phyloP scores from a whole-genome alignment of 1,140 invertebrate genomes.

The Tribolium castaneum region DNA sequence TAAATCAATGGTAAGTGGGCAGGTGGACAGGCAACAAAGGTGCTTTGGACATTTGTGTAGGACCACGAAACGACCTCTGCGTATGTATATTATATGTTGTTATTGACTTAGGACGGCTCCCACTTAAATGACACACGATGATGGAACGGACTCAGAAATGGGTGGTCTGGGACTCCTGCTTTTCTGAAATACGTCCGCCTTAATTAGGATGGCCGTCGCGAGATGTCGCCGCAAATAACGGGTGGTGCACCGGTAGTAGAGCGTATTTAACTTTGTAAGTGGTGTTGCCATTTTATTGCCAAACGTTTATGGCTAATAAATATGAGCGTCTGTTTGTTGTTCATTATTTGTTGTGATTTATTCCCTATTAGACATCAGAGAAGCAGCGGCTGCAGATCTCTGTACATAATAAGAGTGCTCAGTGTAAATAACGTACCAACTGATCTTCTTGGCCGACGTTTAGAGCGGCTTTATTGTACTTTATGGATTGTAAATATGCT shows the following conservation, averaged over 20 bases:
- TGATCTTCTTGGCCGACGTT: slow-evolving; percentile 49
- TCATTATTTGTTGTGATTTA: slow-evolving; percentile 55
- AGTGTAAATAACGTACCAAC: slow-evolving; percentile 52
- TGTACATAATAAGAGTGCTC: slow-evolving; percentile 35
- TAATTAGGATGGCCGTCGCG: background rate
- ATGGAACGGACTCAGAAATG: slow-evolving; percentile 20
- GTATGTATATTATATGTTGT: slow-evolving; percentile 36
- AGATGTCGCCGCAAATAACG: slow-evolving; percentile 2
- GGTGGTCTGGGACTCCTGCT: slow-evolving; percentile 15
- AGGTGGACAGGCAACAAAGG: slow-evolving; percentile 56
- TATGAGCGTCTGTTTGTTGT: slow-evolving; percentile 54
- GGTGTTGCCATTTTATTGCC: slow-evolving; percentile 48
- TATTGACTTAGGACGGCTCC: slow-evolving; percentile 41
- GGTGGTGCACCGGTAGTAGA: slow-evolving; percentile 13
- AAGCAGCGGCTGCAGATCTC: slow-evolving; percentile 45
- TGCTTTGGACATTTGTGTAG: slow-evolving; percentile 32
- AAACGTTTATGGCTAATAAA: slow-evolving; percentile 55
- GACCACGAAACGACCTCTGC: slow-evolving; percentile 29
- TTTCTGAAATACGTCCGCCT: background rate
- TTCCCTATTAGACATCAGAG: slow-evolving; percentile 41
- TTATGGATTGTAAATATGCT: slow-evolving; percentile 58
- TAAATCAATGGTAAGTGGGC: slow-evolving; percentile 61
- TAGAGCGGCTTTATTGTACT: slow-evolving; percentile 56
- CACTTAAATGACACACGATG: slow-evolving; percentile 32
- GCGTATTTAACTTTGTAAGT: slow-evolving; percentile 36